phyloP scores from a whole-genome alignment of 2,888 invertebrate species.

The Drosophila phalerata region DNA sequence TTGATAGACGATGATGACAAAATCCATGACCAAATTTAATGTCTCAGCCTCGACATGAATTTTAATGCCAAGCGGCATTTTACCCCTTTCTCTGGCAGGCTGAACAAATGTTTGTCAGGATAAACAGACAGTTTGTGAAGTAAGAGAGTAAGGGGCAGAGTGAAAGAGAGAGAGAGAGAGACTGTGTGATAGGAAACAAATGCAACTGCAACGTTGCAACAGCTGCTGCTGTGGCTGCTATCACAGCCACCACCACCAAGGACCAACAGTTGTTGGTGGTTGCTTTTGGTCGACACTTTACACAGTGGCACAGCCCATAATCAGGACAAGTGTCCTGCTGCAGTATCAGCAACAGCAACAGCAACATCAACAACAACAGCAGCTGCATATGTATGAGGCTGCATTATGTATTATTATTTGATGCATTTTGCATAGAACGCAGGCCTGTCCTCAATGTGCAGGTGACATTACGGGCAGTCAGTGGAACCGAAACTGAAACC shows the following conservation, averaged over 20 bases:
- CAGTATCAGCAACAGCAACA: constrained; percentile 31
- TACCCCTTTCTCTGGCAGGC: constrained; percentile 48
- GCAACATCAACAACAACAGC: constrained; percentile 1
- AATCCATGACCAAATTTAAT: constrained; percentile 61
- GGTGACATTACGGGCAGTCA: constrained; percentile 62
- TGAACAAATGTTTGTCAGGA: constrained; percentile 72
- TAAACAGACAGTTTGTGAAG: constrained; percentile 33
- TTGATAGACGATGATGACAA: constrained; percentile 23
- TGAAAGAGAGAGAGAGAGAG: neutral
- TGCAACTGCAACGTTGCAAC: constrained; percentile 55
- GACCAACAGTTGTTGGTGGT: constrained; percentile 46
- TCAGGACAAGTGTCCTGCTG: constrained; percentile 81
- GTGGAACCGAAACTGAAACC: neutral
- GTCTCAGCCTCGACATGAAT: constrained; percentile 60
- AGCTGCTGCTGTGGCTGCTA: constrained; percentile 31
- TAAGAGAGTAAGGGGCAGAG: neutral
- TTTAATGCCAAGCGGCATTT: constrained; percentile 55
- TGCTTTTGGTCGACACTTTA: constrained; percentile 55
- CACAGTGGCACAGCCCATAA: constrained; percentile 63
- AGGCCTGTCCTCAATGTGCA: constrained; percentile 56
- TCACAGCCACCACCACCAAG: constrained; percentile 31
- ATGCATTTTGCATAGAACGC: constrained; percentile 56
- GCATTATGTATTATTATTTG: constrained; percentile 77
- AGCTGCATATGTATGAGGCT: constrained; percentile 51
- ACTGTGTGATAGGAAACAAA: constrained; percentile 24